Evolutionary conservation across 2,113 vertebrate species (phyloP), one percentile per base, ranked within the genome.

Genomic region (Gymnarchus niloticus): DNA sequence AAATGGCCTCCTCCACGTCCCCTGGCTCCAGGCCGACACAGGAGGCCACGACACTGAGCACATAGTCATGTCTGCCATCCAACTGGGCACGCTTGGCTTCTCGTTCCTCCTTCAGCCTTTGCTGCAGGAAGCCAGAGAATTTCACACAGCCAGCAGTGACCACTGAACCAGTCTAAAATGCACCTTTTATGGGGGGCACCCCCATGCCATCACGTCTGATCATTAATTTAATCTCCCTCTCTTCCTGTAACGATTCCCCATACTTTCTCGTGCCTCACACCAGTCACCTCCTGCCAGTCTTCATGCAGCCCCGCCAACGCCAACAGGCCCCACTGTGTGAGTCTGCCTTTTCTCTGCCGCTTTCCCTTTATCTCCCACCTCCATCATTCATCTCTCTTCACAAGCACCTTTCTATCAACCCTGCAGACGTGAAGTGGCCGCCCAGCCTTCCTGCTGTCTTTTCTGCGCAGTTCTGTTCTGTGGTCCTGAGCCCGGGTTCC

Each of bases 61-160:
- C 84, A 87, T 99, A 98, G 90, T 95, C 94, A 87, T 99, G 97
- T 76, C 96, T 93, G 48, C 94, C 93, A 76, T 99, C 98, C 89
- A 99, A 92, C 46, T 83, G 92, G 5, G 96, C 95, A 17, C 96
- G 93, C 86, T 96, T 98, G 14, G 96, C 95, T 84, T 99, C 98
- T 41, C 95, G 96, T 86, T 99, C 98, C 86, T 99, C 97, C 88
- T 95, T 96, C 73, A 98, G 87, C 89, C 96, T 97, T 97, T 98
- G 96, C 97, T 99, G 76, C 84, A 89, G 85, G 56, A 93, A 78
- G 91, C 84, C 52, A 90, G 0, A 86, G 28, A 37, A 25, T 12
- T 49, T 9, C 46, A 52, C 46, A n/a, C n/a, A n/a, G n/a, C n/a
- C n/a, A n/a, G n/a, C n/a, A n/a, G n/a, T n/a, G n/a, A n/a, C n/a